Evolutionary conservation across 1,140 invertebrate species (phyloP), one percentile per base, ranked within the genome.

Genomic region (Apis laboriosa): DNA sequence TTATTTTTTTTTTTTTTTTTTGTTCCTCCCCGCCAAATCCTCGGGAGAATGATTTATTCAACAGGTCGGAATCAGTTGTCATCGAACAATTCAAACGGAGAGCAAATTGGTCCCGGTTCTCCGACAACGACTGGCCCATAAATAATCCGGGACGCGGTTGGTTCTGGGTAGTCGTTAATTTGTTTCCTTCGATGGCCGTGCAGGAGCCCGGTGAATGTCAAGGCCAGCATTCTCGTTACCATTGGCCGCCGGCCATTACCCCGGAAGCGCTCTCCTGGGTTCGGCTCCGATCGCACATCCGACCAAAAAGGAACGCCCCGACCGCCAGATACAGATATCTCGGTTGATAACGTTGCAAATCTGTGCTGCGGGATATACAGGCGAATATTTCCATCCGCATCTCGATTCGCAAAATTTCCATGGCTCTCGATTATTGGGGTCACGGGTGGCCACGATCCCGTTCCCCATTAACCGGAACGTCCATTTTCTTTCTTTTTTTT

Each of bases 181-280:
- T 87, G 74, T 81, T 81, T 73, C 61, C 84, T 68, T 76, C 66
- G 80, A 83, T 76, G 81, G 61, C 63, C 76, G 77, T 84, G 77
- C 84, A 73, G 67, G 58, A 83, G 78, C 80, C 34, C 79, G 84
- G 86, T 88, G 84, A 89, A 88, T 88, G 88, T 89, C 88, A 89
- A 89, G 88, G 87, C 87, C 87, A 88, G 56, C 79, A 88, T 89
- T 77, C 87, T 88, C 82, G 73, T 78, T 83, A 56, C 79, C 79
- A 89, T 77, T 80, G 84, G 74, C 82, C 87, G 76, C 76, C 88
- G 88, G 88, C 88, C 85, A 86, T 88, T 89, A 89, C 85, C 87
- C 87, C 88, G 87, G 88, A 89, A 89, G 86, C 67, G n/a, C 78
- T 85, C 86, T 85, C 77, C 53, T 55, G 80, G 49, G 75, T 64